Evolutionary conservation across 2,797 vertebrate genomes (phyloP).

Genomic region (Kryptopterus vitreolus): DNA sequence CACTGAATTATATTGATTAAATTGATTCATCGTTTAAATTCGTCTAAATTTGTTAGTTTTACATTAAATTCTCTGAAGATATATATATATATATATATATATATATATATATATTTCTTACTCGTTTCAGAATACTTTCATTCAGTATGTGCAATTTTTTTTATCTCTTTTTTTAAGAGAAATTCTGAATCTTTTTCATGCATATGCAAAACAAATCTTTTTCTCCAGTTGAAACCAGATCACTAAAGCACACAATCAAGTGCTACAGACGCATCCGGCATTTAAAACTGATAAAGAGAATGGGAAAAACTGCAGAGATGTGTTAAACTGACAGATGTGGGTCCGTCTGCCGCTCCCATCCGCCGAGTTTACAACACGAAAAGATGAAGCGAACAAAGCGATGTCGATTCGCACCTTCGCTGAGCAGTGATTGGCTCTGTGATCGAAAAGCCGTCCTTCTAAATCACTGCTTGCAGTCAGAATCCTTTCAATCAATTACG

Average conservation of each 20-base stretch:
- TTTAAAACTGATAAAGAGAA: background rate
- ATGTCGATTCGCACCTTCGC: background rate
- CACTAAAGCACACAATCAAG: background rate
- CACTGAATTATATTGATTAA: no score
- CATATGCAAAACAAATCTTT: no score
- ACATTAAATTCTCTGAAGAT: no score
- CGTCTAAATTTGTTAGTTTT: no score
- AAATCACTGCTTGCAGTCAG: background rate
- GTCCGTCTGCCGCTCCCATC: conserved; percentile 2
- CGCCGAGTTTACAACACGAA: background rate
- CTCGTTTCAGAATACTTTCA: no score
- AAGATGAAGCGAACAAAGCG: background rate
- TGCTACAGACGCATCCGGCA: background rate
- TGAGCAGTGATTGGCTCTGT: background rate
- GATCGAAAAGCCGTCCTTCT: conserved; percentile 2
- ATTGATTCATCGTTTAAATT: no score
- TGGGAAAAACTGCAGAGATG: background rate
- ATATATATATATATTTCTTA: no score
- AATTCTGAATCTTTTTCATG: background rate
- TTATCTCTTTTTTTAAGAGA: no score
- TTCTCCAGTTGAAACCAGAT: no score
- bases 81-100: no score
- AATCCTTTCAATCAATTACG: background rate
- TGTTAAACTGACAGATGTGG: background rate
- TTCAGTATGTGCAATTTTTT: no score